Evolutionary conservation across 2,888 invertebrate genomes (phyloP).

Genomic region (Toxonevra muliebris): DNA sequence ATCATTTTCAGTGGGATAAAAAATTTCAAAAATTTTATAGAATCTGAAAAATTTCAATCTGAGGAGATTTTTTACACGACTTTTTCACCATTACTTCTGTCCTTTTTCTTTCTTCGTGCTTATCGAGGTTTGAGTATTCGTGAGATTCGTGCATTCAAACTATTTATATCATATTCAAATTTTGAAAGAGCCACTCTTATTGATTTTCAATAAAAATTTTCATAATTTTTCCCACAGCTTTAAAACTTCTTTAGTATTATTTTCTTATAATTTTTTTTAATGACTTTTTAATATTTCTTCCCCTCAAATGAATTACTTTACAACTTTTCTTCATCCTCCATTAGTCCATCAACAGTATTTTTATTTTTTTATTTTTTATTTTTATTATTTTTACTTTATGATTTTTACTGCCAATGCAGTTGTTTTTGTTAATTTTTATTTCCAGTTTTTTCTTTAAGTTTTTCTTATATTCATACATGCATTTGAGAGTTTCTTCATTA

Average conservation of each 20-base stretch:
- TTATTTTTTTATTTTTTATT: background rate
- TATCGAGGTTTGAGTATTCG: conserved; percentile 3
- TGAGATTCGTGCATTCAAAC: no score
- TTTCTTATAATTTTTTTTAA: background rate
- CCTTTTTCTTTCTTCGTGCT: conserved; percentile 11
- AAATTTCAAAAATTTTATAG: no score
- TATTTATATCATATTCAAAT: no score
- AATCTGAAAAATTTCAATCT: no score
- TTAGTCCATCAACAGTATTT: background rate
- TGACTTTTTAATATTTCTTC: background rate
- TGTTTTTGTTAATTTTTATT: background rate
- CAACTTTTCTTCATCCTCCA: background rate
- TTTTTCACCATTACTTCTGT: conserved; percentile 1
- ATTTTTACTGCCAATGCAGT: background rate
- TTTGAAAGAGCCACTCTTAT: no score
- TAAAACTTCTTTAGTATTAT: background rate
- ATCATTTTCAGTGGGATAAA: no score
- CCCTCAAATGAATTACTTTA: background rate
- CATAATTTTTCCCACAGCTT: no score
- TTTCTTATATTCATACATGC: background rate
- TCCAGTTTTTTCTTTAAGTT: background rate
- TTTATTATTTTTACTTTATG: background rate
- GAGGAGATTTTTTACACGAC: conserved; percentile 14
- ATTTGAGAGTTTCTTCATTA: background rate
- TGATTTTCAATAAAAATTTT: no score